phyloP scores from a whole-genome alignment of 2,888 invertebrate genomes.

The Ernsta delagoae region DNA sequence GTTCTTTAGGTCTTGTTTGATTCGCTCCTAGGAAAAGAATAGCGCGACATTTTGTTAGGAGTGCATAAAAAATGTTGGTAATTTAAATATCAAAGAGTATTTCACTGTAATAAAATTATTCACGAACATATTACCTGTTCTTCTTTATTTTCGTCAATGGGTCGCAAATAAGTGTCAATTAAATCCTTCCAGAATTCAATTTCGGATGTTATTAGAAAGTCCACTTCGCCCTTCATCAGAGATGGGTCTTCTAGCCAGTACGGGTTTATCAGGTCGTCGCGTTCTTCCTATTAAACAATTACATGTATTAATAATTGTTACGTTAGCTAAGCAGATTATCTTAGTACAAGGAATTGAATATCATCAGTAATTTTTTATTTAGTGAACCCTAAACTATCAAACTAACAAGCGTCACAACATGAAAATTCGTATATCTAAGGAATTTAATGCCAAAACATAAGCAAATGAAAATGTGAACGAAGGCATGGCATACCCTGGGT shows the following conservation, averaged over 20 bases:
- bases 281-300: constrained; percentile 80
- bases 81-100: no score
- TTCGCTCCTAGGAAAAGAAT: constrained; percentile 87
- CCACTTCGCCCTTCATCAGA: constrained; percentile 94
- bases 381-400: no score
- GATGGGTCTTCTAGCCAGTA: constrained; percentile 97
- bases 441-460: no score
- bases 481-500: constrained; percentile 67
- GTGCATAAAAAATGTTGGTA: no score
- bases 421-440: no score
- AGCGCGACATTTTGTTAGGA: no score
- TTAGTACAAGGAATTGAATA: no score
- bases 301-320: not conserved
- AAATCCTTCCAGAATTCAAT: constrained; percentile 97
- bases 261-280: constrained; percentile 95
- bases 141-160: constrained; percentile 95
- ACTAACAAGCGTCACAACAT: no score
- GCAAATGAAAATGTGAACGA: no score
- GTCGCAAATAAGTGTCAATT: constrained; percentile 95
- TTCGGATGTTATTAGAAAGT: constrained; percentile 94
- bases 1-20: constrained; percentile 94
- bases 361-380: no score
- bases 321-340: no score
- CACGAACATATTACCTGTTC: constrained; percentile 89
- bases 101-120: no score